Conservation (phyloP, 2,113 vertebrate genomes). For the Pandion haliaetus region DNA sequence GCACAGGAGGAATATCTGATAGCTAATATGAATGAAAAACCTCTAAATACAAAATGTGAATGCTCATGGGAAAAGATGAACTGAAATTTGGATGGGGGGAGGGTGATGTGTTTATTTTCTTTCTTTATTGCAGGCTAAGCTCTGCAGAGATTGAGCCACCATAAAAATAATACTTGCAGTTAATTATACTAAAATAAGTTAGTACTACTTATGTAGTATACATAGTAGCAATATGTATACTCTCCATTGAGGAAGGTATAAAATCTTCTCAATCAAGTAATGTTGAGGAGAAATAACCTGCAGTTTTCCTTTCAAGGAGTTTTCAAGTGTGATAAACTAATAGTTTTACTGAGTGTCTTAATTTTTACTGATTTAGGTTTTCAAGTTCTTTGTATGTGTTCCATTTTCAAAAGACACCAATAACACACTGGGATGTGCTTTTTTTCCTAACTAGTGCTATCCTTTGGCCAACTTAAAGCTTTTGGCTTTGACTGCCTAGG, state of each 20-base stretch:
- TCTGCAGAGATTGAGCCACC: neutral
- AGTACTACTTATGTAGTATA: neutral
- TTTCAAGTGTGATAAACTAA: neutral
- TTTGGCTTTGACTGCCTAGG: neutral
- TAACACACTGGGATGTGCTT: neutral
- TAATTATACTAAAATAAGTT: neutral
- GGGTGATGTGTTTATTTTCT: neutral
- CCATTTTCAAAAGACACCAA: neutral
- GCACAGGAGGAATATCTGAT: neutral
- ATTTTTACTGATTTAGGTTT: neutral
- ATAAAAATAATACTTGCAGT: neutral
- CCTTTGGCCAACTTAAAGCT: neutral
- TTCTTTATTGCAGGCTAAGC: neutral
- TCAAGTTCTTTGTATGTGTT: neutral
- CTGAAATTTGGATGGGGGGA: rapidly evolving
- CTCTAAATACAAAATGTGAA: neutral
- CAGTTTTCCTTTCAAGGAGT: neutral
- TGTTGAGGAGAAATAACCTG: neutral
- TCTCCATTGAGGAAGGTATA: neutral
- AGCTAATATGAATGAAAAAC: neutral
- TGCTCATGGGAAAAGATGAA: neutral
- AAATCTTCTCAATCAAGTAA: neutral
- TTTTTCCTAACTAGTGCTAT: neutral
- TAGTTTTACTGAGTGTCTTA: neutral
- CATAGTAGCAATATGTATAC: neutral